phyloP scores from a whole-genome alignment of 2,113 vertebrate genomes.

The Girardinichthys multiradiatus region DNA sequence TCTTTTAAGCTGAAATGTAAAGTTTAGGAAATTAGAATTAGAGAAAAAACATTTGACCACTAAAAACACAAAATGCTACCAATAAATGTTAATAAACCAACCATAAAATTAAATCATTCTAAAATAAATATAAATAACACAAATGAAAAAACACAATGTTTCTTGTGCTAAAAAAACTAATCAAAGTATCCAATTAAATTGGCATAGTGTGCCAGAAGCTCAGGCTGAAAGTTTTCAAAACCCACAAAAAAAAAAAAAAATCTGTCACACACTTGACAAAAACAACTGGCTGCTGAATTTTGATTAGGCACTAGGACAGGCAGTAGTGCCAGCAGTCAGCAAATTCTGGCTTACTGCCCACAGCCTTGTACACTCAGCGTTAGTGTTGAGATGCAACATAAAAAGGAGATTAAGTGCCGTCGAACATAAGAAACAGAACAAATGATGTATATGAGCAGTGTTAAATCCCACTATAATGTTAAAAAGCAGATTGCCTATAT shows the following conservation, averaged over 20 bases:
- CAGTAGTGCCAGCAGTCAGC: constrained; percentile 27
- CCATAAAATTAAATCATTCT: background rate
- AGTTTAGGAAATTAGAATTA: background rate
- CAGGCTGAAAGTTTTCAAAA: constrained; percentile 58
- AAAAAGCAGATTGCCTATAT: background rate
- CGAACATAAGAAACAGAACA: constrained; percentile 59
- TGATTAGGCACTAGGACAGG: constrained; percentile 56
- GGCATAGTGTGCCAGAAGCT: background rate
- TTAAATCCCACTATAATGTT: constrained; percentile 34
- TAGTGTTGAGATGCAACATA: background rate
- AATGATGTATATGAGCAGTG: constrained; percentile 44
- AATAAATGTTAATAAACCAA: background rate
- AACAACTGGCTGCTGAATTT: constrained; percentile 59
- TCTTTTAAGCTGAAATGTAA: background rate
- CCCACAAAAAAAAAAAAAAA: constrained; percentile 19
- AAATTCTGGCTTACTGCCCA: background rate
- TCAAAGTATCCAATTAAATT: background rate
- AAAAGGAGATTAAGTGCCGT: constrained; percentile 22
- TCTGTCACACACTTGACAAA: constrained; percentile 46
- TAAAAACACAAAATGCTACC: background rate
- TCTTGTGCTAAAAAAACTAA: background rate
- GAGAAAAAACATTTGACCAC: background rate
- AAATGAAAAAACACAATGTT: too few relatives aligned
- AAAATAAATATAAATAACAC: background rate
- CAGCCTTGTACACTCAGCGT: constrained; percentile 36